These are phyloP conservation scores for Bombus difficillimus DNA, from an alignment of 1,140 invertebrate species.

Conservation along the genomic window DNA sequence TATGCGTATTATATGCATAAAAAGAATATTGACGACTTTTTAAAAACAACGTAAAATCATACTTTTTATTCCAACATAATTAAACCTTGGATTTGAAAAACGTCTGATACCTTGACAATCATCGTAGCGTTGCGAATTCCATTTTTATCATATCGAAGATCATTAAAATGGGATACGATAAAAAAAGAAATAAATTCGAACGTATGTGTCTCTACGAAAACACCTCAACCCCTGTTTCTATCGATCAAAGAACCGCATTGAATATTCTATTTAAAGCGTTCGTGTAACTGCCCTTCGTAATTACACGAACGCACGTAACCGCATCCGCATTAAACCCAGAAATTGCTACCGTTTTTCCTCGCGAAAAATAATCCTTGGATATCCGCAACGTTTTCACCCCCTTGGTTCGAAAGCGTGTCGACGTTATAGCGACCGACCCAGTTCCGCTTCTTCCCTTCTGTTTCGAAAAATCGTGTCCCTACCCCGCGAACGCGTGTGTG, in stretches of 20 bases:
- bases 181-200: too few relatives aligned
- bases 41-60: not conserved
- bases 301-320: conserved; percentile 9
- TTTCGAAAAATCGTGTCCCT: not conserved
- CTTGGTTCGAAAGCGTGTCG: not conserved
- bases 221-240: not conserved
- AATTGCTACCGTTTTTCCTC: not conserved
- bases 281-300: conserved; percentile 11
- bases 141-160: too few relatives aligned
- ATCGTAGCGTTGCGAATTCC: too few relatives aligned
- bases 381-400: not conserved
- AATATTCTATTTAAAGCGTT: conserved; percentile 16
- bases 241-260: not conserved
- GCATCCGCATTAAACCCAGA: conserved; percentile 5
- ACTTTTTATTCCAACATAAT: too few relatives aligned
- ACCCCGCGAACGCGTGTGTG: not conserved
- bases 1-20: not conserved
- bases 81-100: too few relatives aligned
- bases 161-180: too few relatives aligned
- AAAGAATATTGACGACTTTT: not conserved
- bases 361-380: not conserved
- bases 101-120: too few relatives aligned
- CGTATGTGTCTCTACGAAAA: not conserved
- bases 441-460: conserved; percentile 12
- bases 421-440: conserved; percentile 17